Evolutionary conservation across 2,888 invertebrate genomes (phyloP), one percentile per base, ranked within the genome.

Genomic region (Zaprionus obscuricornis): DNA sequence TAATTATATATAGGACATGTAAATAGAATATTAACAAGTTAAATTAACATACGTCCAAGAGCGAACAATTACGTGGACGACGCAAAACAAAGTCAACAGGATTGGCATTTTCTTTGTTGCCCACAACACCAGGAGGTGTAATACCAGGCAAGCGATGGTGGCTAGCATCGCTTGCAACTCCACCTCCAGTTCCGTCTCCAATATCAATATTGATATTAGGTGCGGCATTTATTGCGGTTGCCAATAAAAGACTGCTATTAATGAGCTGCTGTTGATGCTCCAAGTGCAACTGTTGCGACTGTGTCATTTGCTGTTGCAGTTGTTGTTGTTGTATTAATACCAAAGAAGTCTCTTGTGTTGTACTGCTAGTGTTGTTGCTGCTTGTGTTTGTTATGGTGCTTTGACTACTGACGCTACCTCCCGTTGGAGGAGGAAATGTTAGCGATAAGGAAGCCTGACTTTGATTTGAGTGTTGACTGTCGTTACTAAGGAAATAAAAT

Each of bases 41-140:
- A 1, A 11, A 11, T 0, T 0, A 47, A 74, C 87, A 85, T 52
- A 90, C 90, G 70, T 89, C 88, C 13, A 90, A 76, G 13, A 90
- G 58, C 20, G 87, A 85, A 57, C 86, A 90, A 20, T 89, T 87
- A 10, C 88, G 85, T 8, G 90, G 90, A 29, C 90, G 89, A 24
- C 89, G 88, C 5, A 90, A 76, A 3, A 89, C 86, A 70, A 88
- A 88, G 57, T 90, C 90, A 2, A 85, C 79, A 2, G 89, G 89
- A 69, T 90, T 90, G 1, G 90, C 86, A 45, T 90, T 90, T 67
- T 90, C 90, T 63, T 90, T 90, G 63, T 89, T 89, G 39, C 82
- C 86, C 8, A 56, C 36, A 11, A 85, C 64, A 1, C 74, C 66
- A 5, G 84, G 69, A 3, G 78, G 29, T 16, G 49, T 70, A 20